Percentiles rank a stretch among this genome's conserved stretches.
These are phyloP conservation scores for Sphaeridia pumilis DNA, from an alignment of 2,888 invertebrate genomes.

Conservation along the genomic window DNA sequence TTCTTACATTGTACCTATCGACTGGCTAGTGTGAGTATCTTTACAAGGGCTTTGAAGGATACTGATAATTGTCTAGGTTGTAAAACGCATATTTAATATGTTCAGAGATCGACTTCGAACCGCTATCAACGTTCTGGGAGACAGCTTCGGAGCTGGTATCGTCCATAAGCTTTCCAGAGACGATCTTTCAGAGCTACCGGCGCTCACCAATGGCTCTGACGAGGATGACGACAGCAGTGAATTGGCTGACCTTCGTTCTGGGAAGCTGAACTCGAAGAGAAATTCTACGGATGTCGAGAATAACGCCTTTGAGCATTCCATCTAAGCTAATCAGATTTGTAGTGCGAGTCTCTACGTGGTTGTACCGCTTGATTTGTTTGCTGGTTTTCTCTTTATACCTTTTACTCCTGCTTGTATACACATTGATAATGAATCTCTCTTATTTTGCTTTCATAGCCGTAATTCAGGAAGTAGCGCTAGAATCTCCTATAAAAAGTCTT, in stretches of 20 bases:
- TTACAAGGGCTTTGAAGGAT: too few relatives aligned
- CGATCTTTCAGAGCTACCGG: background rate
- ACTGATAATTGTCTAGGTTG: too few relatives aligned
- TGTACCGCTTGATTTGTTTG: too few relatives aligned
- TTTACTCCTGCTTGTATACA: too few relatives aligned
- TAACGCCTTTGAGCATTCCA: background rate
- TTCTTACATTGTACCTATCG: slow-evolving; percentile 39
- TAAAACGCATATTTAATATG: too few relatives aligned
- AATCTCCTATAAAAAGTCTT: too few relatives aligned
- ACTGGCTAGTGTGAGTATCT: slow-evolving; percentile 40
- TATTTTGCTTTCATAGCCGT: too few relatives aligned
- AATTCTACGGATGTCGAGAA: background rate
- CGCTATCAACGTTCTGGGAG: slow-evolving; percentile 82
- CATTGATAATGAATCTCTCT: too few relatives aligned
- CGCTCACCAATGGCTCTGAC: background rate
- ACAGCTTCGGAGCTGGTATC: slow-evolving; percentile 47
- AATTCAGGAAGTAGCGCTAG: too few relatives aligned
- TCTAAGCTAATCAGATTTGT: too few relatives aligned
- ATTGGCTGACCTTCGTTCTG: background rate
- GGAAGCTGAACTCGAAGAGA: background rate
- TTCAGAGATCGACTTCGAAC: slow-evolving; percentile 39
- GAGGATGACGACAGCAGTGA: background rate
- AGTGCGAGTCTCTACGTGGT: too few relatives aligned
- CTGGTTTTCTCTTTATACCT: too few relatives aligned
- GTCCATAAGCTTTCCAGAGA: slow-evolving; percentile 36